These are phyloP conservation scores for Perizoma affinitatum DNA, from an alignment of 2,888 invertebrate genomes.

Conservation along the genomic window DNA sequence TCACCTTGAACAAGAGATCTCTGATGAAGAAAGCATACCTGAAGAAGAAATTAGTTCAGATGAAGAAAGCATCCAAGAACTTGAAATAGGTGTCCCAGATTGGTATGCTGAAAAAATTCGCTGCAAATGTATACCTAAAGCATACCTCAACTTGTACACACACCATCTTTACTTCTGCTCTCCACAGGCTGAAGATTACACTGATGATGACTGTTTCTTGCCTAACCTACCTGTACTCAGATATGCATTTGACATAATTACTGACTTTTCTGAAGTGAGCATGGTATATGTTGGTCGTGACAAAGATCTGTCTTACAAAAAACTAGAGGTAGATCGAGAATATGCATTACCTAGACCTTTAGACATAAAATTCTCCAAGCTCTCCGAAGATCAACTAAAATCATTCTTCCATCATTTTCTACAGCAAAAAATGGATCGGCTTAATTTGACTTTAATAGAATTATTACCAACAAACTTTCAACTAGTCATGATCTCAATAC, in stretches of 20 bases:
- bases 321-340: conserved; percentile 55
- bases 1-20: conserved; percentile 39
- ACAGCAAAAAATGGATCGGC: conserved; percentile 62
- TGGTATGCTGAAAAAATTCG: conserved; percentile 88
- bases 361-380: conserved; percentile 52
- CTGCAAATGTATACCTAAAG: conserved; percentile 85
- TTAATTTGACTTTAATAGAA: conserved; percentile 63
- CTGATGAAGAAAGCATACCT: conserved; percentile 42
- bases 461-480: conserved; percentile 84
- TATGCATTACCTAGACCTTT: conserved; percentile 51
- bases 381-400: conserved; percentile 56
- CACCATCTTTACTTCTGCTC: conserved; percentile 86
- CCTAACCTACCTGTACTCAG: conserved; percentile 85
- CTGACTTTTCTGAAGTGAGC: conserved; percentile 63
- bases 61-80: conserved; percentile 49
- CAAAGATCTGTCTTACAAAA: conserved; percentile 58
- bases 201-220: conserved; percentile 83
- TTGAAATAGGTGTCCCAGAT: conserved; percentile 62
- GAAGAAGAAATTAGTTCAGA: conserved; percentile 23
- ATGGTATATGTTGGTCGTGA: conserved; percentile 70
- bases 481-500: conserved; percentile 81
- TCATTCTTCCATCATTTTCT: conserved; percentile 78
- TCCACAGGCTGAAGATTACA: conserved; percentile 89
- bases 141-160: conserved; percentile 88
- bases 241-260: conserved; percentile 82